Base-by-base conservation (phyloP, 1,140 invertebrate genomes). In the Phymorhynchus buccinoides region DNA sequence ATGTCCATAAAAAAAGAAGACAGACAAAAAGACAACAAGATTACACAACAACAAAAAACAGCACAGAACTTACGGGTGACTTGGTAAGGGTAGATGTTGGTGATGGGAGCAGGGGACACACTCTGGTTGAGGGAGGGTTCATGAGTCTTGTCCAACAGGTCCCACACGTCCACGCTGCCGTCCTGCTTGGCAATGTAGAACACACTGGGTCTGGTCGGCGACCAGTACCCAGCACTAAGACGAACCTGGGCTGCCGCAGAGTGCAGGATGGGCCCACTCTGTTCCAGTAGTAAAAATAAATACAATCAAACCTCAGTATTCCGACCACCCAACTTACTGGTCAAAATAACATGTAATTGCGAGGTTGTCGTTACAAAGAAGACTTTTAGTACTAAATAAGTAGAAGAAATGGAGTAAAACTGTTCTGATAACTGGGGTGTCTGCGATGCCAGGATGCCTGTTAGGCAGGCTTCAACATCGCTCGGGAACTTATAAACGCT, bases 81-180 rank as follows among this genome's bases (percentile, higher is more conserved):
- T 78, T 91, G 89, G 85, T 88, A 90, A 32, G 91, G 92, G 84
- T 87, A 93, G 32, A 94, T 88, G 35, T 81, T 88, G 0, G 91
- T 93, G 75, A 93, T 91, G 1, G 91, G 85, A 35, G 89, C 84
- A 30, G 90, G 87, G 6, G 93, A 93, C 1, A 94, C 92, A 83
- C 90, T 94, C 89, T 94, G 93, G 32, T 89, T 91, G 30, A 93
- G 84, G 2, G 90, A 92, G 0, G 94, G 93, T 83, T 93, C 93
- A 84, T 94, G 93, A 37, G 94, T 94, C 86, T 91, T 91, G 81
- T 94, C 94, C 39, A 94, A 84, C 12, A 94, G 86, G 88, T 94
- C 94, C 94, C 94, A 94, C 27, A 94, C 92, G 86, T 94, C 94
- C 16, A 94, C 88, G 62, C 88, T 92, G 16, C 94, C 94, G 89